Evolutionary conservation across 35 echinoderm and acorn worm species (phyloP), one percentile per base, ranked within the genome.

Genomic region (Stichopus chloronotus): DNA sequence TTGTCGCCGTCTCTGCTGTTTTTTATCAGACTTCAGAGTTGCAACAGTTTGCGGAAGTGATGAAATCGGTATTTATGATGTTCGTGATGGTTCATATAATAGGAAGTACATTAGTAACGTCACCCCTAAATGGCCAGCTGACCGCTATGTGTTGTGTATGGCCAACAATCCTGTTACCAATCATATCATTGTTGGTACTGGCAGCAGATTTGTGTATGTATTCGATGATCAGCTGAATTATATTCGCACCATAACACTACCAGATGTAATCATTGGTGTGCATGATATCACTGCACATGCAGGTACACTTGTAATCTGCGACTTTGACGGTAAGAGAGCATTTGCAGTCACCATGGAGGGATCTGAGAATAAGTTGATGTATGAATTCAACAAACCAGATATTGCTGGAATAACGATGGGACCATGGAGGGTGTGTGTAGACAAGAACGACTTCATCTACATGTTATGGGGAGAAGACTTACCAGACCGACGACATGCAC

Each of bases 101-200:
- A 54, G 57, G 52, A 85, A 85, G 82, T 21, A 56, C 43, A 85
- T 85, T 14, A 11, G 82, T 10, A 30, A 85, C 19, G 17, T 85
- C 4, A 85, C 7, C 82, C 52, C 5, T 55, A 55, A 53, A 4
- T 56, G 82, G 82, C 8, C 82, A 78, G 7, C 76, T 9, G 76
- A 9, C 2, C 4, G 56, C 9, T 9, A 19, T 12, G 19, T 58
- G 2, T 56, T 55, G 19, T 85, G 82, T 55, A 30, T 85, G 57
- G 9, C 82, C n/a, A 16, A 25, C 8, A 30, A 85, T 21, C 52
- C 82, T 19, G 20, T 25, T 4, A 85, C 9, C 52, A 85, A 56
- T 9, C 76, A 14, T 5, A 85, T 85, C 2, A 13, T 56, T 85
- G 82, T 85, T n/a, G 82, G 82, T 30, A 53, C 52, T 23, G 21